Conservation (phyloP, 2,113 vertebrate genomes). For the Cebus imitator region DNA sequence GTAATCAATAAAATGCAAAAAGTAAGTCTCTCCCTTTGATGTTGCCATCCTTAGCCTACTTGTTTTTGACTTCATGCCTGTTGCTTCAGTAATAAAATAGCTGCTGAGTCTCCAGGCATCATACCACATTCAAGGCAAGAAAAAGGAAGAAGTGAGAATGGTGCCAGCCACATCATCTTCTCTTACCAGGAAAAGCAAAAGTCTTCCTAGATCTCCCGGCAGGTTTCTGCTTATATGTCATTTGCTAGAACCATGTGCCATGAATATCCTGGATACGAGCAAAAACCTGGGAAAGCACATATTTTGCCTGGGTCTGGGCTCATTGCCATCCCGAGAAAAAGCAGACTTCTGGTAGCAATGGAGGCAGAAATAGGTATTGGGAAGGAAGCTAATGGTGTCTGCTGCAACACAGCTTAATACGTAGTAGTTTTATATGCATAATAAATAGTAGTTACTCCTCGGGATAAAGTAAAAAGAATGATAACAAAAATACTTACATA, state of each 20-base stretch:
- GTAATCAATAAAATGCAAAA: not conserved
- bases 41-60: not conserved
- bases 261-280: not conserved
- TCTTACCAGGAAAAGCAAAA: not conserved
- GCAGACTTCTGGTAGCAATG: not conserved
- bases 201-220: not conserved
- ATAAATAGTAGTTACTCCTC: not conserved
- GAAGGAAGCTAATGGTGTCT: not conserved
- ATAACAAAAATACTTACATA: not conserved
- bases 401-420: not conserved
- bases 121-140: not conserved
- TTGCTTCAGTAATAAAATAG: constrained; percentile 7
- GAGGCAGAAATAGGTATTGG: not conserved
- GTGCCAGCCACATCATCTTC: not conserved
- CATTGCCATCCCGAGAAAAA: not conserved
- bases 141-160: not conserved
- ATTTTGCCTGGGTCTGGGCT: not conserved
- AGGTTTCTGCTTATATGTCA: not conserved
- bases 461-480: not conserved
- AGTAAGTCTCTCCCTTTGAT: not conserved
- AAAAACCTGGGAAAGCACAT: not conserved
- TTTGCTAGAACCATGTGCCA: not conserved
- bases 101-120: not conserved
- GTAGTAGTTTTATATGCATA: not conserved
- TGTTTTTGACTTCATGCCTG: not conserved